phyloP scores from a whole-genome alignment of 2,888 invertebrate genomes.

The Apocheima hispidaria region DNA sequence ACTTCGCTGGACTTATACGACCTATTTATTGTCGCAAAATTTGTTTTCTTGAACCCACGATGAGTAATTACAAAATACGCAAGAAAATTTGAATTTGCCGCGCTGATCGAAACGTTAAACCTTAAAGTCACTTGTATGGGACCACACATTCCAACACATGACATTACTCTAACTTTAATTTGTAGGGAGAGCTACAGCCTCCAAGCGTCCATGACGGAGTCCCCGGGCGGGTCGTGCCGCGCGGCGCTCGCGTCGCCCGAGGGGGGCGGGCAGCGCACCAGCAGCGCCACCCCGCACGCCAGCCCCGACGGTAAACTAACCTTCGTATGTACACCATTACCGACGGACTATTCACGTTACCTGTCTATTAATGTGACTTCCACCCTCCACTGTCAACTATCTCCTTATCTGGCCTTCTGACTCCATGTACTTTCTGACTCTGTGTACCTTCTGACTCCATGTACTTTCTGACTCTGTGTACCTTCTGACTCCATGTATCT shows the following conservation, averaged over 20 bases:
- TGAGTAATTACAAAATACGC: no score
- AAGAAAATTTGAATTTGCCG: no score
- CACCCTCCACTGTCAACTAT: constrained; percentile 5
- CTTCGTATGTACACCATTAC: constrained; percentile 79
- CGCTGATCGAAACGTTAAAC: no score
- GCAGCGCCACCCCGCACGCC: constrained; percentile 77
- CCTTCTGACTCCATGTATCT: no score
- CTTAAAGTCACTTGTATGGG: no score
- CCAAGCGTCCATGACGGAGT: constrained; percentile 86
- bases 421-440: no score
- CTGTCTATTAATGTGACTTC: constrained; percentile 32
- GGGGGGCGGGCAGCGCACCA: constrained; percentile 74
- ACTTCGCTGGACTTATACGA: no score
- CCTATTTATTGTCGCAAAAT: no score
- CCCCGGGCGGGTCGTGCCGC: constrained; percentile 75
- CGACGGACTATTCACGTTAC: constrained; percentile 52
- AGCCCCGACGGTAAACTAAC: constrained; percentile 84
- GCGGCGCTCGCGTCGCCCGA: constrained; percentile 88
- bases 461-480: no score
- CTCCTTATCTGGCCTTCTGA: neutral
- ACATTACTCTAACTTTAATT: neutral
- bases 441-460: no score
- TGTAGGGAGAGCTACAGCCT: constrained; percentile 86
- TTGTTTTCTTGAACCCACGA: no score
- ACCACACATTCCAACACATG: no score